These are phyloP conservation scores for Nesidiocoris tenuis DNA, from an alignment of 2,888 invertebrate genomes.

Conservation along the genomic window DNA sequence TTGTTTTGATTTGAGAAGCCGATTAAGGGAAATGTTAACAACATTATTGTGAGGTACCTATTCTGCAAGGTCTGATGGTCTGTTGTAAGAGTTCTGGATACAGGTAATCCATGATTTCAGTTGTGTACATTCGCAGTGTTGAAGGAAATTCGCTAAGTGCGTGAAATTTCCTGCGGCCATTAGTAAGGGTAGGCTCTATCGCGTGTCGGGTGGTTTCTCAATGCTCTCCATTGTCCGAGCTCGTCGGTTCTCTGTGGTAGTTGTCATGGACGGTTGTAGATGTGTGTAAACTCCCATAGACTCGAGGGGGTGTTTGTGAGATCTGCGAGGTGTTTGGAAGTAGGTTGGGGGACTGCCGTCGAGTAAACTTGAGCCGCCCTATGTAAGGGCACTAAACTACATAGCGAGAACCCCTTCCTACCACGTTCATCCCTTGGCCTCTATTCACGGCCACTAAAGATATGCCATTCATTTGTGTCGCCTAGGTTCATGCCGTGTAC, in stretches of 20 bases:
- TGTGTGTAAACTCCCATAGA: too few species aligned
- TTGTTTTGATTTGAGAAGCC: too few species aligned
- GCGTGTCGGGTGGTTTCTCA: not conserved
- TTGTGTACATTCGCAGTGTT: not conserved
- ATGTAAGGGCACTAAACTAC: not conserved
- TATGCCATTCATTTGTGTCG: not conserved
- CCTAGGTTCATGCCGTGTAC: not conserved
- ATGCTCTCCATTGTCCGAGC: not conserved
- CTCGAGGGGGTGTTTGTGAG: not conserved
- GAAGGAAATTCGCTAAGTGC: not conserved
- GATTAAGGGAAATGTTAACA: too few species aligned
- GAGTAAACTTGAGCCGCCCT: not conserved
- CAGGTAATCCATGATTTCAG: not conserved
- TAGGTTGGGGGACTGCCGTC: not conserved
- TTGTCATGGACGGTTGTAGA: not conserved
- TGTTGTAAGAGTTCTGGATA: too few species aligned
- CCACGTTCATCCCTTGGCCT: not conserved
- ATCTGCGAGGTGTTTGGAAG: not conserved
- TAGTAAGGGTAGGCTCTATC: not conserved
- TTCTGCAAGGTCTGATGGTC: too few species aligned
- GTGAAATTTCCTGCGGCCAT: not conserved
- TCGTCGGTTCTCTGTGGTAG: not conserved
- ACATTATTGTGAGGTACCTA: too few species aligned
- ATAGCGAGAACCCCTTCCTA: not conserved
- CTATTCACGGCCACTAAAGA: not conserved